Base-by-base conservation (phyloP, 2,888 invertebrate species). In the Endomychus coccineus region DNA sequence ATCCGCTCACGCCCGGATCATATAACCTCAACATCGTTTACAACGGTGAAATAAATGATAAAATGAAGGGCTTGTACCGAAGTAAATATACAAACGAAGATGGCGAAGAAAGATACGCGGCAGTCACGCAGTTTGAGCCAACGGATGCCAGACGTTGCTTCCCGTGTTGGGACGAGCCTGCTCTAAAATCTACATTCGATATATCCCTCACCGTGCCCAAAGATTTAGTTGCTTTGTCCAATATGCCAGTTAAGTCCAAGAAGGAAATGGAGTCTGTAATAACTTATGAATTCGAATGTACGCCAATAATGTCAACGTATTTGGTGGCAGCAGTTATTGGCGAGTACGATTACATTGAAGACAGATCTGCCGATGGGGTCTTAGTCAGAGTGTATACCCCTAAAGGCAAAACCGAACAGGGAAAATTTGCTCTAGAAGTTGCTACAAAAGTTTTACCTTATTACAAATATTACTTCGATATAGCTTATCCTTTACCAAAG, bases 91-190 rank as follows among this genome's bases (percentile, higher is more conserved):
- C 74, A 46, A 77, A 78, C 38, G 70, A 79, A 14, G 66, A 71
- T 32, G 90, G 89, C 6, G 83, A 83, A 47, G 84, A 84, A 58
- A 75, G 82, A 34, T 84, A 80, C 59, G 85, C 84, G 16, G 91
- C 88, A 19, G 89, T 90, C 40, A 94, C 94, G 34, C 94, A 94
- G 67, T 95, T 94, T 62, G 87, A 89, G 62, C 75, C 89, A 0
- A 88, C 86, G 2, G 86, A 88, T 70, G 96, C 96, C 4, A 75
- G 96, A 36, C 74, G 86, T 50, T 92, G 59, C 56, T 96, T 97
- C 59, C 96, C 96, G 2, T 96, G 95, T 66, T 97, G 92, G 91
- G 96, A 97, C 65, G 97, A 97, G 66, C 97, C 96, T 5, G 88
- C 91, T 7, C 78, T 88, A 43, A 97, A 97, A 67, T 88, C 96